Base-by-base conservation (phyloP, 2,797 vertebrate species). In the Peromyscus aztecus region DNA sequence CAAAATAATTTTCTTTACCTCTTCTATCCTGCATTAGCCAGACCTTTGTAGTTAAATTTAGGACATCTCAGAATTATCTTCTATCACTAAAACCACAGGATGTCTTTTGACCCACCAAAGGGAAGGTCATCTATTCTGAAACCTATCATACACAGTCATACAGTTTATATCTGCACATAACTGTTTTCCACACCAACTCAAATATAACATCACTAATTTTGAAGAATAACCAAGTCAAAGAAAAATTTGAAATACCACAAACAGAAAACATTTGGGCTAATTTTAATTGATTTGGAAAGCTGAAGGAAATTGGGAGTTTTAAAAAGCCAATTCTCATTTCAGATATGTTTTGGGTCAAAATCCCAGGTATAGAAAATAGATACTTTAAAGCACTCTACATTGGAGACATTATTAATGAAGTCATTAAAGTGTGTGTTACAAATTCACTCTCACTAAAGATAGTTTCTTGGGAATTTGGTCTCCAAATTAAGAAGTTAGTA, bases 241-340 rank as follows among this genome's bases (percentile, higher is more conserved):
- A 71, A 92, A 89, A 90, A 57, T 37, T 46, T 24, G 37, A 77
- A 59, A 49, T 49, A 84, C 8, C 23, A 57, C 29, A 34, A 34
- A 40, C 24, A 76, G n/a, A 49, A 63, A 59, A 67, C 27, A 78
- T 78, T 83, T 78, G 31, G 3, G 75, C 76, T 52, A 12, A 3
- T 80, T 94, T 97, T 52, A 89, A 76, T 67, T 91, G 43, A 86
- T 71, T 31, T 77, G 34, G 29, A 97, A 75, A 95, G 84, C 13
- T 5, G 52, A 73, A 55, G 34, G 49, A 89, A 46, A 65, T 3
- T 52, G 23, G 34, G 27, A 46, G 8, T 13, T 94, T 81, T 19
- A 6, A 80, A 93, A 85, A 46, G 8, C 46, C 95, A 31, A 75
- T 92, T 94, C 31, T 81, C 27, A n/a, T 84, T 91, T 88, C n/a